phyloP scores from a whole-genome alignment of 2,113 vertebrate species.

The Aythya baeri region DNA sequence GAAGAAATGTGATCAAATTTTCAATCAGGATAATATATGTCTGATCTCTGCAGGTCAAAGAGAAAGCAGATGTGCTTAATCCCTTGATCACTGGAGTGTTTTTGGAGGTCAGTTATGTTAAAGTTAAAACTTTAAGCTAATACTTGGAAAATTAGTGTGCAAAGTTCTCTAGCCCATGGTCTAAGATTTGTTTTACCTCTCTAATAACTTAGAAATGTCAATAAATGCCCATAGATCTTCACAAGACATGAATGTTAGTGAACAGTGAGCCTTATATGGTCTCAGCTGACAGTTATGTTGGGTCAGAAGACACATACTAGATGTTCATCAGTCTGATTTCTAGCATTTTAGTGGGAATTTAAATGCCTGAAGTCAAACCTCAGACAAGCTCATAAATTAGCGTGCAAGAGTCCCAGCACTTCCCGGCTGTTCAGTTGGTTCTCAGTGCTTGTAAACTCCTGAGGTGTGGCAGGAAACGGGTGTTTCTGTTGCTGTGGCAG shows the following conservation, averaged over 20 bases:
- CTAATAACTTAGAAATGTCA: neutral
- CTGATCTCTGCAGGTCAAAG: slow-evolving; percentile 82
- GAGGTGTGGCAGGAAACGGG: neutral
- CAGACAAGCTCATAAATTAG: neutral
- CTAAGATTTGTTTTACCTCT: neutral
- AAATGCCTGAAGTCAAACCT: neutral
- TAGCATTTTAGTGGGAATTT: neutral
- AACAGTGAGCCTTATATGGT: neutral
- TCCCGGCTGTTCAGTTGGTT: neutral
- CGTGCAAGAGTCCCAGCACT: neutral
- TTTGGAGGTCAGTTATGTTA: slow-evolving; percentile 88
- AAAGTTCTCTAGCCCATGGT: neutral
- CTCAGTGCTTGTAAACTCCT: neutral
- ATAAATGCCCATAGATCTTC: slow-evolving; percentile 1
- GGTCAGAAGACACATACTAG: neutral
- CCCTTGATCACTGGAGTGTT: slow-evolving; percentile 96
- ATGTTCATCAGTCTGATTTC: neutral
- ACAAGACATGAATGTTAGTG: neutral
- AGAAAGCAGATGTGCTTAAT: slow-evolving; percentile 93
- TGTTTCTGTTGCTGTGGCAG: neutral
- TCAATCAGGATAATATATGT: slow-evolving; percentile 49
- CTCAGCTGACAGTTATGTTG: neutral
- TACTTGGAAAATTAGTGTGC: slow-evolving; percentile 9
- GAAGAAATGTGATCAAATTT: slow-evolving; percentile 55
- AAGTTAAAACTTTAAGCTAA: slow-evolving; percentile 38